Evolutionary conservation across 2,888 invertebrate genomes (phyloP).

Genomic region (Alcis repandata): DNA sequence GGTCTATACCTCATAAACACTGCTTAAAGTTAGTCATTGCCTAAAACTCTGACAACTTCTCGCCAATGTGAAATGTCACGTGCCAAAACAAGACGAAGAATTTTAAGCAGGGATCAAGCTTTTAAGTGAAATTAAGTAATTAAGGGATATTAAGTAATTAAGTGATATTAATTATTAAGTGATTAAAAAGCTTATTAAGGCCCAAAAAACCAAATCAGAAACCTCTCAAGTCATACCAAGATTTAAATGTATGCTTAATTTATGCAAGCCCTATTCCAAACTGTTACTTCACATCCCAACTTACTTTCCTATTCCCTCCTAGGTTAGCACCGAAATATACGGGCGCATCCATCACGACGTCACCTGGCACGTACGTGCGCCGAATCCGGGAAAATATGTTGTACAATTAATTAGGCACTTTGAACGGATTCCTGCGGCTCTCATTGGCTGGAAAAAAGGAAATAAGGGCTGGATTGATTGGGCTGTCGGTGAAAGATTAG

Average conservation of each 20-base stretch:
- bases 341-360: constrained; percentile 71
- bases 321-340: constrained; percentile 52
- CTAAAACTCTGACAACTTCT: too few relatives aligned
- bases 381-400: constrained; percentile 70
- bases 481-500: constrained; percentile 67
- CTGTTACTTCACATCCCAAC: background rate
- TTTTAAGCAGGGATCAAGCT: too few relatives aligned
- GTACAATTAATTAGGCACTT: constrained; percentile 78
- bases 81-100: too few relatives aligned
- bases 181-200: too few relatives aligned
- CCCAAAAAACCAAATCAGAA: too few relatives aligned
- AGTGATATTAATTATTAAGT: too few relatives aligned
- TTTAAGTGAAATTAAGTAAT: too few relatives aligned
- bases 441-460: constrained; percentile 76
- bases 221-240: background rate
- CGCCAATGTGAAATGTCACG: too few relatives aligned
- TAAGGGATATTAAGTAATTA: too few relatives aligned
- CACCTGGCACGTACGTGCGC: constrained; percentile 74
- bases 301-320: constrained; percentile 21
- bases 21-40: too few relatives aligned
- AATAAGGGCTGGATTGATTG: constrained; percentile 67
- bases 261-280: background rate
- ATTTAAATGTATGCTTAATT: background rate
- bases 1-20: too few relatives aligned
- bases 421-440: constrained; percentile 71